A percentile compares a stretch with the other conserved stretches of the same genome.
These are phyloP conservation scores for Coremacera marginata DNA, from an alignment of 2,888 invertebrate species.

Conservation along the genomic window DNA sequence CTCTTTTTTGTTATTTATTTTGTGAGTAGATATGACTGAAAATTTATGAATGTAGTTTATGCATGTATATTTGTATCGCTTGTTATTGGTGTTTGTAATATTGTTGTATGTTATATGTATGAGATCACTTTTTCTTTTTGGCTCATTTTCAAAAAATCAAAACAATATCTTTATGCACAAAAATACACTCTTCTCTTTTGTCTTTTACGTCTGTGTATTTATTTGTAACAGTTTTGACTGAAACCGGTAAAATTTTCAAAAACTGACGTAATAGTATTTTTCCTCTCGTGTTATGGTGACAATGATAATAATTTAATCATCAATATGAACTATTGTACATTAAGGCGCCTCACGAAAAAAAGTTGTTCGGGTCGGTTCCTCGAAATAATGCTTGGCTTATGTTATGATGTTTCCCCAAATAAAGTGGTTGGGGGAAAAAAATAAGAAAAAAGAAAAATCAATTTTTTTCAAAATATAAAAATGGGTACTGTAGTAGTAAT, in stretches of 20 bases:
- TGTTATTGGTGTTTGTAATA: constrained; percentile 25
- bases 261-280: constrained; percentile 13
- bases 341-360: no score
- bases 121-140: constrained; percentile 59
- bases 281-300: neutral
- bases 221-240: neutral
- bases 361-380: no score
- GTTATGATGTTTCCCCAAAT: no score
- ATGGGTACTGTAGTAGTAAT: no score
- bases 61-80: constrained; percentile 11
- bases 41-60: neutral
- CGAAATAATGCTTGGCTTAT: no score
- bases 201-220: neutral
- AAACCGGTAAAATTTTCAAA: constrained; percentile 14
- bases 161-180: constrained; percentile 31
- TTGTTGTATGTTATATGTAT: constrained; percentile 54
- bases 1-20: neutral
- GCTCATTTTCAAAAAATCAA: constrained; percentile 52
- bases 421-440: no score
- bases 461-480: no score
- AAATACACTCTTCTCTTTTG: constrained; percentile 8
- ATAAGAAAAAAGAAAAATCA: no score
- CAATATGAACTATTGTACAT: no score
- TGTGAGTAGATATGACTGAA: no score
- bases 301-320: no score